Conservation (phyloP, 2,113 vertebrate genomes). For the Vanacampus margaritifer region DNA sequence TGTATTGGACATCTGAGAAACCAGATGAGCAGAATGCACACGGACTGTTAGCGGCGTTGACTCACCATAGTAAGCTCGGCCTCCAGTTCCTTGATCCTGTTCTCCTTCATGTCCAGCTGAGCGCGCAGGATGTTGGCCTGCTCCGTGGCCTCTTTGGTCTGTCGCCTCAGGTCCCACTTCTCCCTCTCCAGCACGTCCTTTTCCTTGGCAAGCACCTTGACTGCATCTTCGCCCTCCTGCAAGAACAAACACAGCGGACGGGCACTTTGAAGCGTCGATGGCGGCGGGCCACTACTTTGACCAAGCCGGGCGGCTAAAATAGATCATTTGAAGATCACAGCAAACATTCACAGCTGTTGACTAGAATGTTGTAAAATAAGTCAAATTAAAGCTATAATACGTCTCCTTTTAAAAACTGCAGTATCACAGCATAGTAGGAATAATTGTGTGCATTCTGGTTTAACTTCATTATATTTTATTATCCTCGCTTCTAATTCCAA, state of each 20-base stretch:
- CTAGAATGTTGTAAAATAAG: background rate
- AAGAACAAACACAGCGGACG: background rate
- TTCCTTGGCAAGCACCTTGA: slow-evolving; percentile 91
- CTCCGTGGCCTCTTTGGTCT: slow-evolving; percentile 95
- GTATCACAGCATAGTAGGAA: too few relatives aligned
- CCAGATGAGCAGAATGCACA: background rate
- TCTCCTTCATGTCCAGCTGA: slow-evolving; percentile 96
- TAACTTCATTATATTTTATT: too few relatives aligned
- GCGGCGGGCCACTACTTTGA: background rate
- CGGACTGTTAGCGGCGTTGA: background rate
- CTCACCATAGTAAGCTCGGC: slow-evolving; percentile 97
- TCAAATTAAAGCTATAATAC: background rate
- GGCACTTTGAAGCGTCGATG: background rate
- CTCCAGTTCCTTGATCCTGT: slow-evolving; percentile 97
- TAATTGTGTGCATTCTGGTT: too few relatives aligned
- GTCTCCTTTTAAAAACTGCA: too few relatives aligned
- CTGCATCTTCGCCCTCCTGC: slow-evolving; percentile 95
- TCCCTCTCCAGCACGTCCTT: slow-evolving; percentile 93
- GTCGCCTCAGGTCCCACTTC: slow-evolving; percentile 94
- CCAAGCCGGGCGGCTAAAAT: background rate
- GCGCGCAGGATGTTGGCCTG: slow-evolving; percentile 84
- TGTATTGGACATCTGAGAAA: background rate
- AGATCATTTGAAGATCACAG: background rate
- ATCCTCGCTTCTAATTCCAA: too few relatives aligned
- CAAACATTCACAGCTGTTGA: background rate